Evolutionary conservation across 2,888 invertebrate genomes (phyloP).

Genomic region (Micropterix aruncella): DNA sequence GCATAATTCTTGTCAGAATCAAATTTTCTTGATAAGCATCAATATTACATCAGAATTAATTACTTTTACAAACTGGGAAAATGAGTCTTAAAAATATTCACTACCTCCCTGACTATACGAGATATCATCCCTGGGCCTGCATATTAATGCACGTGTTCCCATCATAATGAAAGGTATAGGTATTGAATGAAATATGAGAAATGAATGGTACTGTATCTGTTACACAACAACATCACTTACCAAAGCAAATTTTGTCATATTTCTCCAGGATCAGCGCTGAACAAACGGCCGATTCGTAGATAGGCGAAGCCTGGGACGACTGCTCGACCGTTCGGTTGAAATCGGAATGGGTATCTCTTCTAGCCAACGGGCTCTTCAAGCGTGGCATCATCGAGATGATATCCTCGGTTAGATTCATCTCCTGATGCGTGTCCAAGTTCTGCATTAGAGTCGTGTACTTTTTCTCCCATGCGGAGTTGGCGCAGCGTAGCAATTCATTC

Average conservation of each 20-base stretch:
- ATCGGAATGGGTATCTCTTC: conserved; percentile 27
- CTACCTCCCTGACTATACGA: no score
- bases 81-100: no score
- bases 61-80: no score
- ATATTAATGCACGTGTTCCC: no score
- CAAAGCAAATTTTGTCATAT: conserved; percentile 64
- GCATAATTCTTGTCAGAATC: no score
- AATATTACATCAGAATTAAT: no score
- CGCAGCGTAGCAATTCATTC: conserved; percentile 85
- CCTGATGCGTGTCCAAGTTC: conserved; percentile 33
- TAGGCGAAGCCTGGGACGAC: conserved; percentile 38
- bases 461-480: conserved; percentile 78
- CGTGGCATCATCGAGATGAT: conserved; percentile 44
- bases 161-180: no score
- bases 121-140: no score
- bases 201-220: no score
- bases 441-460: conserved; percentile 62
- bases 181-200: no score
- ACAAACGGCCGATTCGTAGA: conserved; percentile 81
- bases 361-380: conserved; percentile 42
- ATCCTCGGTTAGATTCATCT: conserved; percentile 35
- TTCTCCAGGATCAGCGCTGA: conserved; percentile 68
- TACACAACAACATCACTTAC: conserved; percentile 19
- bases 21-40: no score
- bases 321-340: conserved; percentile 37